Conservation (phyloP, 2,888 invertebrate genomes). For the Troides oblongomaculatus region DNA sequence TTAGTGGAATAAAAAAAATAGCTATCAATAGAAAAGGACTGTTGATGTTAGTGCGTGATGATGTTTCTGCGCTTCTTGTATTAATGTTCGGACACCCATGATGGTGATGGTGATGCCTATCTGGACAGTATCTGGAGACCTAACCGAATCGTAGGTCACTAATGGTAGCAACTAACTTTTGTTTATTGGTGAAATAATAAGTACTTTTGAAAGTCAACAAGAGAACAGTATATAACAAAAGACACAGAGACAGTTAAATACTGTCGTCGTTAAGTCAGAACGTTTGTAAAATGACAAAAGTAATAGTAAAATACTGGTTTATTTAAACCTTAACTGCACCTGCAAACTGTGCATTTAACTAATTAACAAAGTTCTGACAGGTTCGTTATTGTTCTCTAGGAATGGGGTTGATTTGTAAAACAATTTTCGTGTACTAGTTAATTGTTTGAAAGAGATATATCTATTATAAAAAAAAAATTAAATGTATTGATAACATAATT, state of each 20-base stretch:
- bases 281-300: background rate
- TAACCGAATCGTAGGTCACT: no score
- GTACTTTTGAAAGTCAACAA: no score
- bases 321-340: background rate
- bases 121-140: no score
- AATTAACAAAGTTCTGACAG: conserved; percentile 10
- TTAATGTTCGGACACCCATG: no score
- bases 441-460: background rate
- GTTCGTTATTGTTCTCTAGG: background rate
- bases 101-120: no score
- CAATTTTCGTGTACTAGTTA: background rate
- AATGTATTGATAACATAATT: background rate
- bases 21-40: no score
- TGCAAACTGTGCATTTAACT: conserved; percentile 8
- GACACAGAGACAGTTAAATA: background rate
- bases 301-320: background rate
- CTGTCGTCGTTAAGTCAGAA: background rate
- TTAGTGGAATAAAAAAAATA: no score
- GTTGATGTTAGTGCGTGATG: no score
- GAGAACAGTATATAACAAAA: background rate
- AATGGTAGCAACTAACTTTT: no score
- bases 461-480: background rate
- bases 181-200: no score
- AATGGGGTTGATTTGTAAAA: background rate
- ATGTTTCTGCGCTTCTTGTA: no score